Evolutionary conservation across 2,888 invertebrate genomes (phyloP).

Genomic region (Melolontha melolontha): DNA sequence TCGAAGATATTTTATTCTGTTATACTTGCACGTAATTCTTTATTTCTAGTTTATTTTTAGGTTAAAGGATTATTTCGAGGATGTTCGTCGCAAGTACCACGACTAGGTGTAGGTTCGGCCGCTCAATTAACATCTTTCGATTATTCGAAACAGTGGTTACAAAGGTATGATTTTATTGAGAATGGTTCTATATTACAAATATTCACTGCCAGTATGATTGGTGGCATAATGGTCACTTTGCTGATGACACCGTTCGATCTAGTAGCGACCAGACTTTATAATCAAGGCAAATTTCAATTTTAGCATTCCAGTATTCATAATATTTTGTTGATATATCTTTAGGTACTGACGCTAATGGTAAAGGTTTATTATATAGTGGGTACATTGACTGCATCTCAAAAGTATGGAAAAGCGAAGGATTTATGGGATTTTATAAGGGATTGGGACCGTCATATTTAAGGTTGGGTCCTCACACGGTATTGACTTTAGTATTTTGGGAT

Average conservation of each 20-base stretch:
- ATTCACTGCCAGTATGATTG: slow-evolving; percentile 78
- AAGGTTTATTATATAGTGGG: slow-evolving; percentile 78
- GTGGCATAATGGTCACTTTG: slow-evolving; percentile 82
- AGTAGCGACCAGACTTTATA: slow-evolving; percentile 87
- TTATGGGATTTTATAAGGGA: slow-evolving; percentile 87
- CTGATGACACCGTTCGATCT: slow-evolving; percentile 92
- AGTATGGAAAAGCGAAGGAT: slow-evolving; percentile 79
- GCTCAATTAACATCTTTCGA: slow-evolving; percentile 88
- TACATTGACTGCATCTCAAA: slow-evolving; percentile 83
- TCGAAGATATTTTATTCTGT: no score
- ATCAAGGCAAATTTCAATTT: slow-evolving; percentile 74
- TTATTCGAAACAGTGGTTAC: slow-evolving; percentile 74
- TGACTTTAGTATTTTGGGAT: slow-evolving; percentile 87
- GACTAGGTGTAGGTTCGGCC: slow-evolving; percentile 84
- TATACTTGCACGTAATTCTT: no score
- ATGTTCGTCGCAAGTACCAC: slow-evolving; percentile 77
- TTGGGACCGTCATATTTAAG: slow-evolving; percentile 85
- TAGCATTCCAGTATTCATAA: no score
- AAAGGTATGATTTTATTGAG: slow-evolving; percentile 64
- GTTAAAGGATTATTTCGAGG: slow-evolving; percentile 84
- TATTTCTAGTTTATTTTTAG: slow-evolving; percentile 28
- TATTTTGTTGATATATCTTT: no score
- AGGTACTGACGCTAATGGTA: slow-evolving; percentile 75
- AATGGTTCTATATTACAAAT: slow-evolving; percentile 74
- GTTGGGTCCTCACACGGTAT: slow-evolving; percentile 87